These are phyloP conservation scores for Trachurus trachurus DNA, from an alignment of 2,797 vertebrate genomes.

Conservation along the genomic window DNA sequence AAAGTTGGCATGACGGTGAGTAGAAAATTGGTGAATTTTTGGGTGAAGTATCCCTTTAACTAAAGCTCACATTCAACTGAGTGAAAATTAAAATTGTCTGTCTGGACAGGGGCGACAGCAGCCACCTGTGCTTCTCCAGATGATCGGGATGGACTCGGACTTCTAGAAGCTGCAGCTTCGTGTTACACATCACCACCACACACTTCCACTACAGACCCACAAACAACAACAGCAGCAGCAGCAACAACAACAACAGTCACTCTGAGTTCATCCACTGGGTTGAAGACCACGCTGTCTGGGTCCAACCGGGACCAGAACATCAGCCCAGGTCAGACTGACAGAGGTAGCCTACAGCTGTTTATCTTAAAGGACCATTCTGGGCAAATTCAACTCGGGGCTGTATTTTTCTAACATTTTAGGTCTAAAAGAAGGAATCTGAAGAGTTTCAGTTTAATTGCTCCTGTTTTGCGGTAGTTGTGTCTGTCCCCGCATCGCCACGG, in stretches of 20 bases:
- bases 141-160: slow-evolving; percentile 6
- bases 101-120: slow-evolving; percentile 31
- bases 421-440: too few relatives aligned
- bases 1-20: too few relatives aligned
- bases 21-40: too few relatives aligned
- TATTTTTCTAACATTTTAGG: too few relatives aligned
- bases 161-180: slow-evolving; percentile 24
- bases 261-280: neutral
- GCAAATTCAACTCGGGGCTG: too few relatives aligned
- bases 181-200: slow-evolving; percentile 26
- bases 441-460: too few relatives aligned
- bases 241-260: neutral
- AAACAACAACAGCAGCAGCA: neutral
- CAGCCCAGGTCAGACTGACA: slow-evolving; percentile 37
- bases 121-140: slow-evolving; percentile 61
- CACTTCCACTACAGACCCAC: neutral
- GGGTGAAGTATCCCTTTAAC: too few relatives aligned
- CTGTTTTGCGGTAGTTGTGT: too few relatives aligned
- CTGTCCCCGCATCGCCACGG: too few relatives aligned
- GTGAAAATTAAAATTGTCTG: neutral
- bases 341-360: too few relatives aligned
- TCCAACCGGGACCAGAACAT: slow-evolving; percentile 2
- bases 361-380: too few relatives aligned
- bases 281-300: neutral
- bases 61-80: neutral